Conservation (phyloP, 2,888 invertebrate species). For the Stratiomys singularior region DNA sequence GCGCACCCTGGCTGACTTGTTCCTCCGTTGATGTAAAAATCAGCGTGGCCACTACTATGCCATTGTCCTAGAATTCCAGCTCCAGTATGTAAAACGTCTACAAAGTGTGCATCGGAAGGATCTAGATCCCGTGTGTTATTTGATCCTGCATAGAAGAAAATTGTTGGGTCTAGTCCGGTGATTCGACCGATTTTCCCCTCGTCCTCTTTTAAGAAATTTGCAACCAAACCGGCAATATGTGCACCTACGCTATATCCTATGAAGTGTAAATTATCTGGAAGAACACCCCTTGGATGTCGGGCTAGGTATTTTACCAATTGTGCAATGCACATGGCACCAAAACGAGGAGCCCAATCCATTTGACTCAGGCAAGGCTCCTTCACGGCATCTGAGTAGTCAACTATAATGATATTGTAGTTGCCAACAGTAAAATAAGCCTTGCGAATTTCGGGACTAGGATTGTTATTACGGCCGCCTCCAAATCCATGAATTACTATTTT, state of each 20-base stretch:
- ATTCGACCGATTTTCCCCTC: conserved; percentile 85
- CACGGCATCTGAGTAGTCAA: conserved; percentile 83
- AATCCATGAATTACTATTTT: conserved; percentile 94
- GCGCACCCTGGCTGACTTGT: conserved; percentile 89
- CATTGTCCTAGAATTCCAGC: conserved; percentile 90
- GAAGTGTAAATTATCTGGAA: conserved; percentile 79
- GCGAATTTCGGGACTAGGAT: conserved; percentile 86
- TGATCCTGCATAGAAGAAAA: conserved; percentile 84
- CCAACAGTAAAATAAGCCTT: conserved; percentile 84
- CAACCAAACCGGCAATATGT: conserved; percentile 84
- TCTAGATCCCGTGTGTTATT: conserved; percentile 85
- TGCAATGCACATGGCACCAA: conserved; percentile 79
- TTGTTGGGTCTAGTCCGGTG: conserved; percentile 87
- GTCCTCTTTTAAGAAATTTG: conserved; percentile 74
- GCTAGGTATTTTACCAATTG: conserved; percentile 83
- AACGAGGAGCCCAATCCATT: conserved; percentile 75
- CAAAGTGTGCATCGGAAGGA: conserved; percentile 82
- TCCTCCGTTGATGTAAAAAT: conserved; percentile 88
- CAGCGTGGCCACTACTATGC: conserved; percentile 89
- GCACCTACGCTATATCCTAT: conserved; percentile 90
- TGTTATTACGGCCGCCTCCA: conserved; percentile 82
- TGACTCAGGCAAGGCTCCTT: conserved; percentile 86
- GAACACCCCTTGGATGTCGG: conserved; percentile 79
- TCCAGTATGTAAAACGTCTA: conserved; percentile 85
- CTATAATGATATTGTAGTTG: conserved; percentile 86